phyloP scores from a whole-genome alignment of 64 coral and sea anemone genomes.

The Platygyra sinensis region DNA sequence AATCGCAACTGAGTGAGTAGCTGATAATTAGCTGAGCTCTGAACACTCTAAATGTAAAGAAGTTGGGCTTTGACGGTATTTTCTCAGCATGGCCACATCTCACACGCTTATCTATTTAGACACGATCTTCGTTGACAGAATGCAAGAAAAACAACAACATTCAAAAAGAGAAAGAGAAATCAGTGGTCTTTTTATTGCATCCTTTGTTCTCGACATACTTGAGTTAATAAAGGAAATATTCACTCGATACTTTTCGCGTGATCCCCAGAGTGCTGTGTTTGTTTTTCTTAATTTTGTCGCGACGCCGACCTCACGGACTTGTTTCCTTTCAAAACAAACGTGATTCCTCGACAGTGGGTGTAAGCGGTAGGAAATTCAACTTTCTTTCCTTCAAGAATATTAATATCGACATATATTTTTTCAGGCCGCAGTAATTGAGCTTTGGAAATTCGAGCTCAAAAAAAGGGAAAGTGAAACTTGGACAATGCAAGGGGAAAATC shows the following conservation, averaged over 20 bases:
- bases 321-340: constrained; percentile 13
- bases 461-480: background rate
- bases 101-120: background rate
- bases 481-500: background rate
- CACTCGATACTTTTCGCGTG: background rate
- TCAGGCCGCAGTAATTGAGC: background rate
- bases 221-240: constrained; percentile 15
- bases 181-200: background rate
- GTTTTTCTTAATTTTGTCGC: background rate
- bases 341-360: background rate
- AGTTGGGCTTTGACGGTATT: background rate
- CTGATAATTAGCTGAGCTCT: constrained; percentile 3
- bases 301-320: background rate
- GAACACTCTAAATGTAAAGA: background rate
- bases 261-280: background rate
- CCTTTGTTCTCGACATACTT: background rate
- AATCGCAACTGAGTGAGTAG: background rate
- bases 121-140: background rate
- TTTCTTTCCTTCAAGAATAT: background rate
- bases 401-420: background rate
- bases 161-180: background rate
- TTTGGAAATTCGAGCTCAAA: background rate
- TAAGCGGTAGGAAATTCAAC: background rate
- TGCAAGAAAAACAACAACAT: too few relatives aligned
- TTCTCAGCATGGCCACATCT: background rate